A percentile compares a stretch with the other conserved stretches of the same genome.
Conservation (phyloP, 2,888 invertebrate genomes). For the Parnassius orleans region DNA sequence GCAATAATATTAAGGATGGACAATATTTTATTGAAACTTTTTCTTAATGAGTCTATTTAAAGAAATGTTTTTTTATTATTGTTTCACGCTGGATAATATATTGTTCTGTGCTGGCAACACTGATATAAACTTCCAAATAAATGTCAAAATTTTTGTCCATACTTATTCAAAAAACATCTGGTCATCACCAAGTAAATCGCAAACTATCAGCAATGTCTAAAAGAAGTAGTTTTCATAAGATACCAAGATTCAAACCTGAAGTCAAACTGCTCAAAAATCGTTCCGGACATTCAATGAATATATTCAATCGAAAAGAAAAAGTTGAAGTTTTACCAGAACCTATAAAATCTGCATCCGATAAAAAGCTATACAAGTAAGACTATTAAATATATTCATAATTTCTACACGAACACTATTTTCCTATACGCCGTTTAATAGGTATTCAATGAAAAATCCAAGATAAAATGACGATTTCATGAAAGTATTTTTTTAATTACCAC, state of each 20-base stretch:
- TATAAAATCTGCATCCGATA: slow-evolving; percentile 87
- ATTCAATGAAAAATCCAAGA: no score
- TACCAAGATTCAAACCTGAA: slow-evolving; percentile 69
- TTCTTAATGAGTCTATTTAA: no score
- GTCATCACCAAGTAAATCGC: slow-evolving; percentile 45
- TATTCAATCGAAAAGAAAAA: slow-evolving; percentile 59
- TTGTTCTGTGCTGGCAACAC: no score
- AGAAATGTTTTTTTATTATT: no score
- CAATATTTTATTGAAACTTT: no score
- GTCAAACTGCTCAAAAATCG: slow-evolving; percentile 53
- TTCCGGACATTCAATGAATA: slow-evolving; percentile 41
- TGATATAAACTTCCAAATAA: slow-evolving; percentile 38
- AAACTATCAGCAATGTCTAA: slow-evolving; percentile 57
- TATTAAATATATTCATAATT: background rate
- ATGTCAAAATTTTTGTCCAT: slow-evolving; percentile 75
- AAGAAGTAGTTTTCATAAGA: slow-evolving; percentile 60
- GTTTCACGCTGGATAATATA: no score
- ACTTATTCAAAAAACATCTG: slow-evolving; percentile 70
- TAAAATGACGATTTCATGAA: no score
- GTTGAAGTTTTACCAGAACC: slow-evolving; percentile 79
- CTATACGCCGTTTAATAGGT: no score
- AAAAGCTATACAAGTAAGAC: slow-evolving; percentile 87
- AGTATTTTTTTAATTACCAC: no score
- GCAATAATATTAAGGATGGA: no score
- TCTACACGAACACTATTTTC: no score